phyloP scores from a whole-genome alignment of 2,888 invertebrate genomes.

The Leptarthrus brevirostris region DNA sequence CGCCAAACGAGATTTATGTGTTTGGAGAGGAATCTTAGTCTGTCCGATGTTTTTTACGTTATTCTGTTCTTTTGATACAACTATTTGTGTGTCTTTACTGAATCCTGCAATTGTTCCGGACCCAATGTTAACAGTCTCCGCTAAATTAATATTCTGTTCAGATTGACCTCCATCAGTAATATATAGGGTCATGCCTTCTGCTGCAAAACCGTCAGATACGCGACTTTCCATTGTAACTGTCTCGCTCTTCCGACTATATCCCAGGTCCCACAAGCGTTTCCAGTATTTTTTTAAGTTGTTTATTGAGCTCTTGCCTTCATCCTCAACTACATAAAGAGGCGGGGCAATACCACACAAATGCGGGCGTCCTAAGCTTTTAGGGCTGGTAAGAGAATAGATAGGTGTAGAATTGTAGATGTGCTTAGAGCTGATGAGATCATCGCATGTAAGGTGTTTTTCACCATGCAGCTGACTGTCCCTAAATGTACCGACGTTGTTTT shows the following conservation, averaged over 20 bases:
- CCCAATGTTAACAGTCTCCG: too few relatives aligned
- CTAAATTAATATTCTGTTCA: too few relatives aligned
- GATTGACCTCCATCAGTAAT: too few relatives aligned
- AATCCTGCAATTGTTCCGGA: background rate
- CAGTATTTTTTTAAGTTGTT: background rate
- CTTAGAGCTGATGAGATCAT: background rate
- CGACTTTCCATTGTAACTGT: too few relatives aligned
- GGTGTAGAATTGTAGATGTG: background rate
- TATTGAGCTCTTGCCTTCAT: background rate
- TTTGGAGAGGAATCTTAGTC: too few relatives aligned
- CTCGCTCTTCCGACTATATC: too few relatives aligned
- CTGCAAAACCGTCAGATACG: too few relatives aligned
- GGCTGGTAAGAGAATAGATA: background rate
- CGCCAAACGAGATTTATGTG: too few relatives aligned
- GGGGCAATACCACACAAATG: background rate
- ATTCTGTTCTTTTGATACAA: too few relatives aligned
- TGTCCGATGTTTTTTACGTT: too few relatives aligned
- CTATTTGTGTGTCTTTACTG: too few relatives aligned
- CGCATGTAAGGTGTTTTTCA: background rate
- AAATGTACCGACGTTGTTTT: background rate
- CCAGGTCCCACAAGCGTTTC: background rate
- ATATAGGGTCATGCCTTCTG: too few relatives aligned
- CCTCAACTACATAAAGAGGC: background rate
- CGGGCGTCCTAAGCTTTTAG: background rate
- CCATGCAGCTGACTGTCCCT: background rate